phyloP scores from a whole-genome alignment of 1,140 invertebrate genomes.

The Atta texana region DNA sequence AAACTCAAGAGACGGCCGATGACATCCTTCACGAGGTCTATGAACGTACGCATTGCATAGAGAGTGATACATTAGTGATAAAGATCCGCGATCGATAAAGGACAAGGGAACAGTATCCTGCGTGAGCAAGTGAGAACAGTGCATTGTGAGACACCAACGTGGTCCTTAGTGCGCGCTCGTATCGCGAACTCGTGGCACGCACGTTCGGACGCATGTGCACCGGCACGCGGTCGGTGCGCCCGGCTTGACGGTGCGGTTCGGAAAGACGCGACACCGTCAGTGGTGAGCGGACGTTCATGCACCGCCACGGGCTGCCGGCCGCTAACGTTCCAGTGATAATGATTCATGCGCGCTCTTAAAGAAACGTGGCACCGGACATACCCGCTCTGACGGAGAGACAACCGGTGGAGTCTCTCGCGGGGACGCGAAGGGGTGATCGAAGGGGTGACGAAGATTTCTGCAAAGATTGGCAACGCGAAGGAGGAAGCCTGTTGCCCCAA shows the following conservation, averaged over 20 bases:
- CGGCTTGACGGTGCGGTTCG: conserved; percentile 58
- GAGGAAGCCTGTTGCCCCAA: conserved; percentile 79
- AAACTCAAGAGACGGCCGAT: conserved; percentile 11
- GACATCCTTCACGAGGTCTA: not conserved
- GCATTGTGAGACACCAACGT: conserved; percentile 48
- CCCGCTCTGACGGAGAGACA: conserved; percentile 67
- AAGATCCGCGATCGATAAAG: conserved; percentile 3
- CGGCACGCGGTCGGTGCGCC: conserved; percentile 67
- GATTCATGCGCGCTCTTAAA: conserved; percentile 67
- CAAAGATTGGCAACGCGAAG: conserved; percentile 70
- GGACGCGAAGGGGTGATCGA: conserved; percentile 58
- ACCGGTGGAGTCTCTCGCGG: conserved; percentile 54
- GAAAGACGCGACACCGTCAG: conserved; percentile 45
- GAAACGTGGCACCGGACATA: conserved; percentile 55
- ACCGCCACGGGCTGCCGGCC: conserved; percentile 20
- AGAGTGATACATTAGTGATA: conserved; percentile 61
- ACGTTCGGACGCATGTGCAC: conserved; percentile 62
- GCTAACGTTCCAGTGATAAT: conserved; percentile 33
- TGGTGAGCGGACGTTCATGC: conserved; percentile 47
- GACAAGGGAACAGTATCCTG: not conserved
- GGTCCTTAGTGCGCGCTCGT: conserved; percentile 53
- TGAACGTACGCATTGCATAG: not conserved
- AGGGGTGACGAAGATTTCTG: conserved; percentile 51
- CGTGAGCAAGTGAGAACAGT: conserved; percentile 49
- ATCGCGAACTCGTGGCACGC: conserved; percentile 49